Conservation (phyloP, 2,888 invertebrate species). For the Galeruca laticollis region DNA sequence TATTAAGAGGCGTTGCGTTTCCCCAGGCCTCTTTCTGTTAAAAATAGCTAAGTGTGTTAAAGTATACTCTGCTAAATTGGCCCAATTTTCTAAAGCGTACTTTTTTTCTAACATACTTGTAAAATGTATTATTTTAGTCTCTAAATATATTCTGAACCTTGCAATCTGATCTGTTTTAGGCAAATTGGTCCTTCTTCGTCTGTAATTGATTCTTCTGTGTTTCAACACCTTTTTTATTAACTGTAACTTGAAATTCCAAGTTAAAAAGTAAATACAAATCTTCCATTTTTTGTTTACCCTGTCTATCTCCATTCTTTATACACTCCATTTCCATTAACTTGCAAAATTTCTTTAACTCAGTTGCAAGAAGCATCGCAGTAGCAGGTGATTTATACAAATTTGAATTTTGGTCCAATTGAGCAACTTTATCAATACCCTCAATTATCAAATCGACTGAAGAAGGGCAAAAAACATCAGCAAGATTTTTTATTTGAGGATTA, state of each 20-base stretch:
- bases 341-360: slow-evolving; percentile 31
- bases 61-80: slow-evolving; percentile 26
- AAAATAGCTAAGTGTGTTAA: slow-evolving; percentile 27
- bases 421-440: slow-evolving; percentile 25
- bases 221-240: slow-evolving; percentile 29
- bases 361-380: slow-evolving; percentile 31
- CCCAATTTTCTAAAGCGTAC: slow-evolving; percentile 16
- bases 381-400: slow-evolving; percentile 26
- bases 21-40: slow-evolving; percentile 34
- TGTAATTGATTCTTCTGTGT: slow-evolving; percentile 28
- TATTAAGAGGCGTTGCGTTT: slow-evolving; percentile 30
- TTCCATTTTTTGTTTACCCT: slow-evolving; percentile 25
- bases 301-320: slow-evolving; percentile 13
- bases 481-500: slow-evolving; percentile 25
- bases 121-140: slow-evolving; percentile 14
- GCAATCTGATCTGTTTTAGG: slow-evolving; percentile 23
- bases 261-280: slow-evolving; percentile 25
- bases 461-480: slow-evolving; percentile 10
- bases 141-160: no score
- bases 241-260: slow-evolving; percentile 29
- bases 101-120: slow-evolving; percentile 8
- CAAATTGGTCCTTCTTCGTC: slow-evolving; percentile 13
- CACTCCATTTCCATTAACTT: slow-evolving; percentile 29
- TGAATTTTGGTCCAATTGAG: slow-evolving; percentile 17
- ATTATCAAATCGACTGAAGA: background rate